Conservation (phyloP, 2,797 vertebrate species). For the Setipinna tenuifilis region DNA sequence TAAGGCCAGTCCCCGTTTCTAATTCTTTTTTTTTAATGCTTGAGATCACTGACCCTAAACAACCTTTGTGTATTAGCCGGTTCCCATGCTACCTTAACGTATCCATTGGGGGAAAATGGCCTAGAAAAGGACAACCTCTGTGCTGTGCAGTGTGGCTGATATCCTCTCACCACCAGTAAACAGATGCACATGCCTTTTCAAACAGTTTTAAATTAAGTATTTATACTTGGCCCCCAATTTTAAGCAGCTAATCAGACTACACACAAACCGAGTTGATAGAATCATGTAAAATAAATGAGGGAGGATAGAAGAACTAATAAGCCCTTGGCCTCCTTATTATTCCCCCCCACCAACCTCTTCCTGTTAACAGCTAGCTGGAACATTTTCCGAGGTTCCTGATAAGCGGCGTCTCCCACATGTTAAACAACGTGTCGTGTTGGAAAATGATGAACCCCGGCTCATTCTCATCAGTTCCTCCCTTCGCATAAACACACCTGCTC, state of each 20-base stretch:
- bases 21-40: not conserved
- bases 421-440: not conserved
- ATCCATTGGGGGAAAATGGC: not conserved
- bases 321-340: constrained; percentile 15
- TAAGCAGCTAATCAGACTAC: constrained; percentile 29
- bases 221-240: constrained; percentile 31
- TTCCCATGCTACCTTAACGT: not conserved
- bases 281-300: constrained; percentile 29
- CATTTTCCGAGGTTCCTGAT: not conserved
- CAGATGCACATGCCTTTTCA: constrained; percentile 21
- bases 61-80: not conserved
- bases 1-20: too few species aligned
- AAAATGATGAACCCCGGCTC: not conserved
- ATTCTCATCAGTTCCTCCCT: not conserved
- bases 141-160: not conserved
- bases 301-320: not conserved
- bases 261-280: constrained; percentile 8
- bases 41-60: not conserved
- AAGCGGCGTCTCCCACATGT: not conserved
- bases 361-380: not conserved
- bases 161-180: not conserved
- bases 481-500: constrained; percentile 1
- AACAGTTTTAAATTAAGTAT: constrained; percentile 27
- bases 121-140: constrained; percentile 7
- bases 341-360: not conserved